Base-by-base conservation (phyloP, 2,888 invertebrate genomes). In the Tyria jacobaeae region DNA sequence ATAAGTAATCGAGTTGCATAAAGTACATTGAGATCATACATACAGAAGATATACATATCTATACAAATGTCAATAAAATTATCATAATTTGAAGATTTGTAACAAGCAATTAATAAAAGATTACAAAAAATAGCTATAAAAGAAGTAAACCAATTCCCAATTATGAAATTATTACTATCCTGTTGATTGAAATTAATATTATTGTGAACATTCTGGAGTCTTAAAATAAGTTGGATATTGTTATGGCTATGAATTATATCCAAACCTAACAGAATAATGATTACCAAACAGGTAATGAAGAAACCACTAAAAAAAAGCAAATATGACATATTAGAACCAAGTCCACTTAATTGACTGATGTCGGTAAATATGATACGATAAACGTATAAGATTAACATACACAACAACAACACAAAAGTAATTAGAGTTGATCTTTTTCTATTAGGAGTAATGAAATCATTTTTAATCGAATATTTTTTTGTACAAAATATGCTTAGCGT, bases 1-100 rank as follows among this genome's bases (percentile, higher is more conserved):
- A 15, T 48, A 15, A 48, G 14, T 25, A 25, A 24, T 0, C 48
- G 48, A 25, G 25, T 3, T 2, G 25, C 0, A 0, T 3, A 6
- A 3, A 25, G 14, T 12, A 25, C 1, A 25, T 48, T 48, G 24
- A 48, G 15, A 25, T 48, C 25, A 48, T 0, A 48, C 6, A 25
- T 9, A 15, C 14, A 2, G 25, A 48, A 48, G 0, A 48, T 0
- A 48, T 15, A 48, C 25, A 25, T 25, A 5, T 48, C 48, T 7
- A 25, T 48, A 24, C 48, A 25, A 48, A 48, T 7, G 25, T 48
- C 48, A 25, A 48, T 1, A 14, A 48, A 14, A 3, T 2, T 48
- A 48, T 25, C 48, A 2, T 48, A 48, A n/a, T 48, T 48, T 14
- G 48, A 48, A 7, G 24, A 24, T 48, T 48, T 48, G 24, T 48